phyloP scores from a whole-genome alignment of 2,888 invertebrate species.

The Melinaea marsaeus region DNA sequence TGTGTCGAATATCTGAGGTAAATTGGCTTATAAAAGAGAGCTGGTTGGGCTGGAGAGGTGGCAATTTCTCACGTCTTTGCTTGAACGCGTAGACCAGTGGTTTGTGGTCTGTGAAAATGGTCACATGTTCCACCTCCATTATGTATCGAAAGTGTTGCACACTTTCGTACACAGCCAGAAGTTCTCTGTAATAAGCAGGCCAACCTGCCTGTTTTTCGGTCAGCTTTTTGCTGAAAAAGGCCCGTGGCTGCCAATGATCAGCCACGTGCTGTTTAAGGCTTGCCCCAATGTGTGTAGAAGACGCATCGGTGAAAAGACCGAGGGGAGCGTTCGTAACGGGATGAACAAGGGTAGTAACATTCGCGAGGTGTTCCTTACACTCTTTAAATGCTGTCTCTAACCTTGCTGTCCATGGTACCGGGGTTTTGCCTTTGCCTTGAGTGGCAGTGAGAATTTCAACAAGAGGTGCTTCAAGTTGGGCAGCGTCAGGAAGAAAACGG shows the following conservation, averaged over 20 bases:
- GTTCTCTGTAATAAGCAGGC: conserved; percentile 32
- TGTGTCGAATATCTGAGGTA: conserved; percentile 33
- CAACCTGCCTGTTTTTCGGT: conserved; percentile 18
- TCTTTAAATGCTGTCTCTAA: no score
- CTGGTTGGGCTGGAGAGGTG: conserved; percentile 34
- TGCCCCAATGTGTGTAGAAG: conserved; percentile 21
- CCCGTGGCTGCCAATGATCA: conserved; percentile 27
- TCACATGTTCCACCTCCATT: conserved; percentile 25
- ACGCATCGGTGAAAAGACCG: conserved; percentile 17
- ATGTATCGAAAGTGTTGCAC: conserved; percentile 34
- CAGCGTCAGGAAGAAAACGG: conserved; percentile 27
- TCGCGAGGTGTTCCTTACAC: no score
- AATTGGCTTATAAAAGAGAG: conserved; percentile 34
- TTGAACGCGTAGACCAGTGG: conserved; percentile 29
- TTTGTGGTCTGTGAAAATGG: conserved; percentile 33
- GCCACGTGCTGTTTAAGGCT: conserved; percentile 24
- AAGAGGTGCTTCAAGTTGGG: conserved; percentile 17
- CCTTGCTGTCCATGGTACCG: no score
- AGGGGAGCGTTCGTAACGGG: no score
- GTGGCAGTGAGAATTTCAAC: no score
- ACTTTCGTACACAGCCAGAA: conserved; percentile 28
- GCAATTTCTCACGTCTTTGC: conserved; percentile 27
- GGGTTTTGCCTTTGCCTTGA: no score
- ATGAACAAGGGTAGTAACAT: no score
- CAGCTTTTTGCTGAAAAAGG: conserved; percentile 31